These are phyloP conservation scores for Macrostomum lignano DNA, from an alignment of 1,140 invertebrate species.

Conservation along the genomic window DNA sequence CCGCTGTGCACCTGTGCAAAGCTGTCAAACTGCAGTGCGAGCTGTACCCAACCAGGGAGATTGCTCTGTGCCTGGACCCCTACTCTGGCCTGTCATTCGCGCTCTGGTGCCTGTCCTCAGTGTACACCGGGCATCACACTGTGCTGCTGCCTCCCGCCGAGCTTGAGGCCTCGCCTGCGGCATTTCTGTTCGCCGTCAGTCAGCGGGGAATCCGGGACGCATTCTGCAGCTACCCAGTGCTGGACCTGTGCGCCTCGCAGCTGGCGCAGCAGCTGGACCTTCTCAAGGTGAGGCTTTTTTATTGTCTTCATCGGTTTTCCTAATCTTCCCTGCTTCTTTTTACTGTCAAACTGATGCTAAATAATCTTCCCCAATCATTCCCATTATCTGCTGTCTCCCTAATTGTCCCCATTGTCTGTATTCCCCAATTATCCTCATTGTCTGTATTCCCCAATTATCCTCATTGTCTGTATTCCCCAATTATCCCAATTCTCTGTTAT, in stretches of 20 bases:
- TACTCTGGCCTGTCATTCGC: slow-evolving; percentile 90
- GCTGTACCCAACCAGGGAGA: slow-evolving; percentile 80
- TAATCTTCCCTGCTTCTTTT: no score
- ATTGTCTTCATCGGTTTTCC: slow-evolving; percentile 8
- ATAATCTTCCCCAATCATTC: no score
- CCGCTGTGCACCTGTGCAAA: slow-evolving; percentile 61
- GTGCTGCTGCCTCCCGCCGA: slow-evolving; percentile 89
- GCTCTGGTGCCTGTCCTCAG: slow-evolving; percentile 69
- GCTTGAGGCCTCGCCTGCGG: slow-evolving; percentile 74
- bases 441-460: slow-evolving; percentile 4
- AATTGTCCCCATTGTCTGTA: no score
- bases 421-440: no score
- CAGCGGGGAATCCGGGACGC: slow-evolving; percentile 51
- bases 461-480: slow-evolving; percentile 6
- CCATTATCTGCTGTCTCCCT: no score
- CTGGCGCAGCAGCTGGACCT: slow-evolving; percentile 64
- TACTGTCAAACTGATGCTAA: no score
- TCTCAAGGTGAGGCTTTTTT: slow-evolving; percentile 35
- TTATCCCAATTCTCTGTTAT: slow-evolving; percentile 5
- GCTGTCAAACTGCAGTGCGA: slow-evolving; percentile 94
- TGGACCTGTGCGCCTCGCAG: slow-evolving; percentile 89
- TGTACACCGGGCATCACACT: slow-evolving; percentile 94
- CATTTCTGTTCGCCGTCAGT: slow-evolving; percentile 79
- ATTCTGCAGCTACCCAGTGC: slow-evolving; percentile 93
- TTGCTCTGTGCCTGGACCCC: slow-evolving; percentile 79